Base-by-base conservation (phyloP, 2,113 vertebrate genomes). In the Corynorhinus townsendii region DNA sequence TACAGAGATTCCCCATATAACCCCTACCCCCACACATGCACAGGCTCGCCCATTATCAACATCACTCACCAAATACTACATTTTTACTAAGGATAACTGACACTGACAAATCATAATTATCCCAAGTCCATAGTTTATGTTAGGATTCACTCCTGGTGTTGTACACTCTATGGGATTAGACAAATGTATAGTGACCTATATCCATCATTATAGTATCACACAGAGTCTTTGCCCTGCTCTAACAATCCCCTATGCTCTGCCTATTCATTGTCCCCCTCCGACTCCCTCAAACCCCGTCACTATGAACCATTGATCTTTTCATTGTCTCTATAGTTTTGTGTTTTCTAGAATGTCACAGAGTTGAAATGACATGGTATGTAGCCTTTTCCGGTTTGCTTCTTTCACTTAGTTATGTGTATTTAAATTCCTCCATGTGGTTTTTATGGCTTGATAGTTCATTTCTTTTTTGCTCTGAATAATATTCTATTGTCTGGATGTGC, bases 281-380 rank as follows among this genome's bases (percentile, higher is more conserved):
- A 4, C 15, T 62, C 19, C 38, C 30, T 64, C 19, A 59, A 14
- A 6, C 0, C 0, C 10, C 19, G 7, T 17, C 2, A 0, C 59
- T 47, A 4, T 22, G 7, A 59, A 15, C 40, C 33, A 77, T 3
- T 5, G 14, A 47, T 59, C 24, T 47, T 76, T 69, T 43, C 56
- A 28, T 54, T 19, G 3, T 77, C 14, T 33, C 33, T 40, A 68
- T 7, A 77, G 15, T 56, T 59, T 49, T 77, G 62, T 52, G 62
- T 75, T 84, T 38, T 56, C 33, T 17, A 47, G 72, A 69, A 15
- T 26, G 40, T 84, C 86, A 69, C 28, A 17, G 38, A 28, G 15
- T 12, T 79, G 62, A 64, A 59, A 45, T 49, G 71, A 71, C 26
- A 47, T 15, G 30, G 24, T 45, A 33, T 11, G 15, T 7, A 49